Evolutionary conservation across 2,113 vertebrate species (phyloP).

Genomic region (Rousettus leschenaultii): DNA sequence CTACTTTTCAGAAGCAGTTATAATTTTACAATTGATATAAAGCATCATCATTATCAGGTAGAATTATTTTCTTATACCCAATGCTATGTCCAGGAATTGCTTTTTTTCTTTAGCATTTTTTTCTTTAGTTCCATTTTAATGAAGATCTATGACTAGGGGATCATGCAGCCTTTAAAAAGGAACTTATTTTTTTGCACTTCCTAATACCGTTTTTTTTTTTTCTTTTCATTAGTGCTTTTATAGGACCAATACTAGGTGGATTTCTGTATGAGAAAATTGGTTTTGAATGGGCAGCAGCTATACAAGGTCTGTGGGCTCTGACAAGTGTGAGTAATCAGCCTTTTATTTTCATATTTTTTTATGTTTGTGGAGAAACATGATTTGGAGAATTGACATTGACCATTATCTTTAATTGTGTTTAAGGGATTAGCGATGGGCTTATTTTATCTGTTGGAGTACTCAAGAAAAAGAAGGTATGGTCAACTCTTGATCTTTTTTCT

Average conservation of each 20-base stretch:
- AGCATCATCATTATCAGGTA: neutral
- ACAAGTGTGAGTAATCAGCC: slow-evolving; percentile 84
- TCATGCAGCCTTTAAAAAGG: neutral
- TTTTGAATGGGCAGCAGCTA: slow-evolving; percentile 91
- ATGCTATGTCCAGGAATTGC: neutral
- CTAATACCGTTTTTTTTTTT: neutral
- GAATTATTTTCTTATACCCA: neutral
- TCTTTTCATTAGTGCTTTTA: slow-evolving; percentile 85
- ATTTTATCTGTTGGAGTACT: slow-evolving; percentile 80
- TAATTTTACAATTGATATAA: neutral
- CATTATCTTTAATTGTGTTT: slow-evolving; percentile 49
- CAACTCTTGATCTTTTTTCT: neutral
- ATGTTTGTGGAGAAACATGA: neutral
- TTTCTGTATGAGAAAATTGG: slow-evolving; percentile 88
- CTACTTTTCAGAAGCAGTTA: neutral
- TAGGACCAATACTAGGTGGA: slow-evolving; percentile 91
- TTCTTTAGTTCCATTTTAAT: neutral
- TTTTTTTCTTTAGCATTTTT: neutral
- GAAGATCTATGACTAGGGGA: neutral
- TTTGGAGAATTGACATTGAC: slow-evolving; percentile 49
- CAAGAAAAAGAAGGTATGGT: slow-evolving; percentile 58
- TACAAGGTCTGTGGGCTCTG: slow-evolving; percentile 87
- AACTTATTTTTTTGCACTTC: neutral
- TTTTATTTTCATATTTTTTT: neutral
- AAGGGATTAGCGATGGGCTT: slow-evolving; percentile 79